Percentiles rank a stretch among this genome's conserved stretches.
phyloP scores from a whole-genome alignment of 2,888 invertebrate species.

The Hyalella azteca region DNA sequence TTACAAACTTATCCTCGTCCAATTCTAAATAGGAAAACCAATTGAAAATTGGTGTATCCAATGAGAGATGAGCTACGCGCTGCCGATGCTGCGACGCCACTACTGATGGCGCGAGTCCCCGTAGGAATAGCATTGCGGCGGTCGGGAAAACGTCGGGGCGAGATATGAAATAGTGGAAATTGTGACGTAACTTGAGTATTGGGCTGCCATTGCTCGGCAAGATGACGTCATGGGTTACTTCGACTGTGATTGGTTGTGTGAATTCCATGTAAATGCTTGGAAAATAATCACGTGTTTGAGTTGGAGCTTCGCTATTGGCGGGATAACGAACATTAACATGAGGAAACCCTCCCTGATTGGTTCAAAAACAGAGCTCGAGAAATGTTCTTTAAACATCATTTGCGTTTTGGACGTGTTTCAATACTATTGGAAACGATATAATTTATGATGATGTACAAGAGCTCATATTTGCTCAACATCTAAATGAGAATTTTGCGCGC shows the following conservation, averaged over 20 bases:
- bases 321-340: background rate
- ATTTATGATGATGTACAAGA: slow-evolving; percentile 2
- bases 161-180: background rate
- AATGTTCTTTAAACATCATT: slow-evolving; percentile 20
- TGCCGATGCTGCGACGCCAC: background rate
- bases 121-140: slow-evolving; percentile 8
- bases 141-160: background rate
- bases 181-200: background rate
- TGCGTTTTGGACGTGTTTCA: slow-evolving; percentile 24
- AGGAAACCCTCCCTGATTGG: background rate
- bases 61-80: slow-evolving; percentile 2
- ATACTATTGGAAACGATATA: background rate
- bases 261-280: background rate
- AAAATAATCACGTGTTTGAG: slow-evolving; percentile 3
- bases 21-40: slow-evolving; percentile 25
- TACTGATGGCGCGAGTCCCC: background rate
- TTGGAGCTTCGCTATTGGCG: background rate
- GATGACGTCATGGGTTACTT: slow-evolving; percentile 22
- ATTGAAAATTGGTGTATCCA: slow-evolving; percentile 28
- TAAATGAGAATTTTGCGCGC: background rate
- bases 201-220: slow-evolving; percentile 1
- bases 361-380: background rate
- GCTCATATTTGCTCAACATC: background rate
- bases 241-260: slow-evolving; percentile 29
- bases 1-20: slow-evolving; percentile 19